A percentile compares a stretch with the other conserved stretches of the same genome.
Evolutionary conservation across 2,113 vertebrate genomes (phyloP).

Genomic region (Ammospiza nelsoni): DNA sequence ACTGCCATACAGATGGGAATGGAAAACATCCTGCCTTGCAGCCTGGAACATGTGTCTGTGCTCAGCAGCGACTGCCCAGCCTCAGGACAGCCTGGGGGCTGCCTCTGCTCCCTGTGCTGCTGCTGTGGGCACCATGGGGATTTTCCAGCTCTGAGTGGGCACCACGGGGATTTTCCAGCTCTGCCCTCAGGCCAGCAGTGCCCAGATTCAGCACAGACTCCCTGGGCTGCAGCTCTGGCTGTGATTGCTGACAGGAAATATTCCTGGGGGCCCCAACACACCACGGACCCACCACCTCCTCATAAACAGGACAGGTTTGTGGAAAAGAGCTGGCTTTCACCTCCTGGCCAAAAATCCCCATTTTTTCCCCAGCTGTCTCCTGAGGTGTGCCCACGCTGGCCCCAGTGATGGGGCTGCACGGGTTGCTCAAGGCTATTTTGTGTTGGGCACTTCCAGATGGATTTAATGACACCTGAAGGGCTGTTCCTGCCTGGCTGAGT

Average conservation of each 20-base stretch:
- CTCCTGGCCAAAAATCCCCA: neutral
- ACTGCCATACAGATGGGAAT: too few relatives aligned
- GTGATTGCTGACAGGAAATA: neutral
- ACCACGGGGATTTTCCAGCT: neutral
- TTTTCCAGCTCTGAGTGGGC: too few relatives aligned
- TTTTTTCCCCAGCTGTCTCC: neutral
- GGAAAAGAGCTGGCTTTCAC: neutral
- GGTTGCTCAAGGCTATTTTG: neutral
- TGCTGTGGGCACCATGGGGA: neutral
- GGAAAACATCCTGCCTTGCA: too few relatives aligned
- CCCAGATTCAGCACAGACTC: neutral
- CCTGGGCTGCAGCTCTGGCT: neutral
- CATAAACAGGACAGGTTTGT: accelerated
- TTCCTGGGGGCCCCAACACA: neutral
- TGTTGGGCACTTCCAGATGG: accelerated
- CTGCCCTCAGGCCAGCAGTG: too few relatives aligned
- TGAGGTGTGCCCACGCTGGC: neutral
- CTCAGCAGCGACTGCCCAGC: neutral
- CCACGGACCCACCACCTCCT: neutral
- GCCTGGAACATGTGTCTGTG: neutral
- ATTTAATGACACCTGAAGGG: neutral
- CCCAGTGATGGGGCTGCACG: neutral
- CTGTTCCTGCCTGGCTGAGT: neutral
- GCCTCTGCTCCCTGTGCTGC: neutral
- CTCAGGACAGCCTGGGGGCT: neutral